These are phyloP conservation scores for Tinea trinotella DNA, from an alignment of 2,888 invertebrate species.

Conservation along the genomic window DNA sequence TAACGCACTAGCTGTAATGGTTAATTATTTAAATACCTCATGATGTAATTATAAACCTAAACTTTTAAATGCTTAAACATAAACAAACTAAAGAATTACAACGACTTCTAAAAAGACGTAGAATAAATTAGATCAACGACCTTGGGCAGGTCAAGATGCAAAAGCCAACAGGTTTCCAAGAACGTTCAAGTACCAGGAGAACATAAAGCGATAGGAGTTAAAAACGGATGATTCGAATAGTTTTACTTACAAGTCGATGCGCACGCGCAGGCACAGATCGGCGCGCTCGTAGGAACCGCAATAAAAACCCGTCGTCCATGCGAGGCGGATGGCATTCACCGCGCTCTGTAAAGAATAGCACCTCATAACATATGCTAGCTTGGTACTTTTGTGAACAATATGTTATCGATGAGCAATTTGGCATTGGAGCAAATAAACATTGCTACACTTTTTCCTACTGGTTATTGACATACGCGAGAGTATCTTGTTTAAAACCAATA, in stretches of 20 bases:
- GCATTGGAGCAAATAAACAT: too few relatives aligned
- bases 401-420: constrained; percentile 5
- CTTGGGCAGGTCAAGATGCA: not conserved
- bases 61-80: too few relatives aligned
- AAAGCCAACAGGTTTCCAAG: constrained; percentile 6
- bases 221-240: not conserved
- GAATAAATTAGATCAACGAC: not conserved
- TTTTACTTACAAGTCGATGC: constrained; percentile 75
- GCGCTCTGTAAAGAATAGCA: constrained; percentile 63
- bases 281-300: constrained; percentile 80
- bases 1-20: constrained; percentile 78
- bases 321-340: constrained; percentile 80
- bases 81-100: too few relatives aligned
- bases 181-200: constrained; percentile 2
- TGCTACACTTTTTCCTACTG: too few relatives aligned
- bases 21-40: constrained; percentile 11
- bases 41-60: too few relatives aligned
- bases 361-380: constrained; percentile 20
- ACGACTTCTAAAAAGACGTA: too few relatives aligned
- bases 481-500: too few relatives aligned
- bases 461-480: too few relatives aligned
- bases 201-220: not conserved
- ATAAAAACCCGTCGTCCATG: constrained; percentile 79
- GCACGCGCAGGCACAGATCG: constrained; percentile 78
- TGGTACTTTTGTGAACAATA: constrained; percentile 20